These are phyloP conservation scores for Machimus atricapillus DNA, from an alignment of 2,888 invertebrate species.

Conservation along the genomic window DNA sequence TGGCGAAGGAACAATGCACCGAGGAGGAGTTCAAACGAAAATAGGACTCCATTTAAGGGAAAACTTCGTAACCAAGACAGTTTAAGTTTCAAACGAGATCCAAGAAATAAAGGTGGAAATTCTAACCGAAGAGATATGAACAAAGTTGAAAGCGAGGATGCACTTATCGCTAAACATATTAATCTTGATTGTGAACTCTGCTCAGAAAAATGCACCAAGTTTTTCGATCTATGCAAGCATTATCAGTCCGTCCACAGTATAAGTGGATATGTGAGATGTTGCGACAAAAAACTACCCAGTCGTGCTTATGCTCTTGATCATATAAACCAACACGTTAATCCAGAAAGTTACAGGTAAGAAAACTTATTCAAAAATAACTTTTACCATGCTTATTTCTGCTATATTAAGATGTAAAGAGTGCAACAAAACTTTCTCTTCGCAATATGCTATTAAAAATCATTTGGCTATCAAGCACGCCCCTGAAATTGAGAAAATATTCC, in stretches of 20 bases:
- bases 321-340: constrained; percentile 43
- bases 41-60: not conserved
- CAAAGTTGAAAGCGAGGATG: constrained; percentile 27
- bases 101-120: not conserved
- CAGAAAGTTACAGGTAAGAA: constrained; percentile 41
- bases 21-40: not conserved
- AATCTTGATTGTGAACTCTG: constrained; percentile 40
- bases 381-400: not conserved
- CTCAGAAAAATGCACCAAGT: not conserved
- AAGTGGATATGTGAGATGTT: constrained; percentile 42
- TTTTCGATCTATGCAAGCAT: constrained; percentile 35
- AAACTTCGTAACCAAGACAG: not conserved
- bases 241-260: constrained; percentile 35
- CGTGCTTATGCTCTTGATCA: constrained; percentile 39
- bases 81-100: not conserved
- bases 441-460: constrained; percentile 42
- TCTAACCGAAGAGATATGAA: not conserved
- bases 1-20: not conserved
- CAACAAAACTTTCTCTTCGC: constrained; percentile 39
- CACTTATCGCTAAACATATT: constrained; percentile 36
- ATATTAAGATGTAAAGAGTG: constrained; percentile 40
- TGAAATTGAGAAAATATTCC: constrained; percentile 34
- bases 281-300: constrained; percentile 40
- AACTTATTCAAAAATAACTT: not conserved
- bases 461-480: constrained; percentile 38